Base-by-base conservation (phyloP, 2,113 vertebrate genomes). In the Thermophis baileyi region DNA sequence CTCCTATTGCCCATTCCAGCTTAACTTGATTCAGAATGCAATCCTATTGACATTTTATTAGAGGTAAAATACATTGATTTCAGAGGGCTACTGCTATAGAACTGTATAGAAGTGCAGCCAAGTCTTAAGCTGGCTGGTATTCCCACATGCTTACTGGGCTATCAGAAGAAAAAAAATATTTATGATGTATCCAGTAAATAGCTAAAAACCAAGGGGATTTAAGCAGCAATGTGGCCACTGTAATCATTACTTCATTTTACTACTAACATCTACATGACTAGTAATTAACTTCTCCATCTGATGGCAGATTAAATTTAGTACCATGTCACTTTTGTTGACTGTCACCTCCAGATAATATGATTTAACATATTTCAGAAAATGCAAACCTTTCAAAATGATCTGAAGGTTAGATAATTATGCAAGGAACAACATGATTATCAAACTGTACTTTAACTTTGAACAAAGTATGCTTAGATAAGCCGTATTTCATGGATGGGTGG, bases 61-160 rank as follows among this genome's bases (percentile, higher is more conserved):
- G 69, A 74, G 14, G 2, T 74, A 74, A 35, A 2, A 40, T 7
- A 74, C 6, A 20, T 20, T 74, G 69, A 74, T 35, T 74, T 74
- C 69, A 74, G n/a, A 35, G 16, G 16, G 16, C n/a, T 74, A 74
- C 6, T 74, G 69, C 16, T 0, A 0, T 35, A 74, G 69, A 20
- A 40, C 16, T 74, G 11, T 69, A n/a, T n/a, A 40, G 69, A 91
- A 46, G 16, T 47, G 60, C 69, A 81, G 35, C 40, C 46, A 85
- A 74, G 86, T 94, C 91, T 81, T 87, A 0, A 0, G 90, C 0
- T 10, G 95, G 89, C n/a, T 74, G 40, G n/a, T 74, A 74, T 74
- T 74, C 6, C 16, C 69, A 40, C n/a, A 74, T 20, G 30, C 94
- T 94, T 95, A 95, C 93, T 96, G 94, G 95, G 95, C 94, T 95